phyloP scores from a whole-genome alignment of 2,888 invertebrate genomes.

The Erebia aethiops region DNA sequence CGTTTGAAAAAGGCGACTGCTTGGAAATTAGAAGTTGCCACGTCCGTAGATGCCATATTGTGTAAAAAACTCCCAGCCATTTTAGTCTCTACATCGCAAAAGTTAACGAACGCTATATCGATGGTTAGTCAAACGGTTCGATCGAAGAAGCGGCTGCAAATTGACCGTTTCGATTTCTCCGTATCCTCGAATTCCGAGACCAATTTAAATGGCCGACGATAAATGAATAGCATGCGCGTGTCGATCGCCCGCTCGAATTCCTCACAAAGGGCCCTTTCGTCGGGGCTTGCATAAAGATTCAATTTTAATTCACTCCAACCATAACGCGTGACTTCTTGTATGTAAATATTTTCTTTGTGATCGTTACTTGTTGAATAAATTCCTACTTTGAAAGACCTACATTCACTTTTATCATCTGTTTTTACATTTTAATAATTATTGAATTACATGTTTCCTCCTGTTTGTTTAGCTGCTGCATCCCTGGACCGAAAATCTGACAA shows the following conservation, averaged over 20 bases:
- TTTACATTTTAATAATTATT: neutral
- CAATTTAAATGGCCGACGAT: constrained; percentile 55
- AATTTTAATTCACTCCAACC: constrained; percentile 20
- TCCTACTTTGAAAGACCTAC: constrained; percentile 1
- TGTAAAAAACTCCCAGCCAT: neutral
- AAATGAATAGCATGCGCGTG: constrained; percentile 55
- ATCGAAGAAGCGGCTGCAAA: constrained; percentile 37
- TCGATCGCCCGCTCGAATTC: constrained; percentile 63
- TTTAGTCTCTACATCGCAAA: neutral
- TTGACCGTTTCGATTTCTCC: constrained; percentile 45
- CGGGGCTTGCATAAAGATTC: constrained; percentile 42
- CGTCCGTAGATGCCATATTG: neutral
- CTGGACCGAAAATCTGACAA: neutral
- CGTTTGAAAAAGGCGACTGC: neutral
- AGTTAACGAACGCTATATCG: constrained; percentile 1
- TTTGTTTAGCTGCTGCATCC: neutral
- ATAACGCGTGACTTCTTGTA: constrained; percentile 37
- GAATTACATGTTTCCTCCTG: neutral
- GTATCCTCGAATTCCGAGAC: constrained; percentile 47
- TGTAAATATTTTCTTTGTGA: constrained; percentile 18
- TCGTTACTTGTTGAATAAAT: constrained; percentile 12
- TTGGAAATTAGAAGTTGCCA: neutral
- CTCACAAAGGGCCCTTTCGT: constrained; percentile 62
- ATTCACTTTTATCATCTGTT: constrained; percentile 32
- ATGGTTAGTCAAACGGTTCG: constrained; percentile 15